A percentile compares a stretch with the other conserved stretches of the same genome.
Conservation (phyloP, 2,888 invertebrate genomes). For the Chloroclystis v-ata region DNA sequence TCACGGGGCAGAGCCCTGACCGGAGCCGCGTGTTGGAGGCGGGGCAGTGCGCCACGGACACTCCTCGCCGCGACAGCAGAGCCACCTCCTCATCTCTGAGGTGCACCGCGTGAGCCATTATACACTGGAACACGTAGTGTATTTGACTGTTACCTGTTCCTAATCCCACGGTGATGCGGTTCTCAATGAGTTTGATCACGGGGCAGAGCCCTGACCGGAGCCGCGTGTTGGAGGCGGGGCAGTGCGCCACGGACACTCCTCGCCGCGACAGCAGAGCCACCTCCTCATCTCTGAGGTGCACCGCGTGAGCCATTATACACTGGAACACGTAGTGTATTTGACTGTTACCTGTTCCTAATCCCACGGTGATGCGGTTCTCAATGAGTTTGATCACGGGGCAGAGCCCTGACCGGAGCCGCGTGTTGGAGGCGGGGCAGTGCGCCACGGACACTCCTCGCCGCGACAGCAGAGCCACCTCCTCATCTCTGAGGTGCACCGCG, state of each 20-base stretch:
- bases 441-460: slow-evolving; percentile 82
- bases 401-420: slow-evolving; percentile 86
- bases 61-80: slow-evolving; percentile 78
- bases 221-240: slow-evolving; percentile 90
- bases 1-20: slow-evolving; percentile 90
- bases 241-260: slow-evolving; percentile 87
- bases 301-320: slow-evolving; percentile 49
- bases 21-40: slow-evolving; percentile 88
- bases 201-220: slow-evolving; percentile 90
- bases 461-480: slow-evolving; percentile 82
- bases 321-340: no score
- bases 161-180: slow-evolving; percentile 86
- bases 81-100: slow-evolving; percentile 80
- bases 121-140: not conserved
- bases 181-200: slow-evolving; percentile 80
- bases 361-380: slow-evolving; percentile 82
- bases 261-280: slow-evolving; percentile 78
- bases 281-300: slow-evolving; percentile 77
- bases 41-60: slow-evolving; percentile 90
- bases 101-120: slow-evolving; percentile 49
- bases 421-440: slow-evolving; percentile 94
- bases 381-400: slow-evolving; percentile 85
- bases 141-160: slow-evolving; percentile 88
- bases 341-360: slow-evolving; percentile 88
- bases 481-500: slow-evolving; percentile 84